Percentiles rank a stretch among this genome's conserved stretches.
Conservation (phyloP, 2,888 invertebrate genomes). For the Ptychoptera albimana region DNA sequence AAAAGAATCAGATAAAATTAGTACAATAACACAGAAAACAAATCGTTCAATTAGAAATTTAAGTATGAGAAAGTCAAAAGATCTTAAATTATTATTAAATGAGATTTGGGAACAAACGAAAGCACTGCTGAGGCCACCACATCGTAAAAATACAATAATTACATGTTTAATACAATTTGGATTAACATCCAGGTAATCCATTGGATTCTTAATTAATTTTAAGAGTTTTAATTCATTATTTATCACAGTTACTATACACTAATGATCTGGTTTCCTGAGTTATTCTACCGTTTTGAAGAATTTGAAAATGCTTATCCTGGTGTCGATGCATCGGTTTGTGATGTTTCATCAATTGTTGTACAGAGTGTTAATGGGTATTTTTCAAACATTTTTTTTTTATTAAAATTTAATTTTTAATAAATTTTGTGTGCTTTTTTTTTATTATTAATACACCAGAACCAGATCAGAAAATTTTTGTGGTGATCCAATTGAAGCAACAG, state of each 20-base stretch:
- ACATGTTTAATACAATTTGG: slow-evolving; percentile 74
- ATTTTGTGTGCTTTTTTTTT: neutral
- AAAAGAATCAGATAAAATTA: slow-evolving; percentile 47
- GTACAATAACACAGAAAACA: slow-evolving; percentile 44
- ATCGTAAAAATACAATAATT: slow-evolving; percentile 55
- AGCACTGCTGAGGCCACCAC: slow-evolving; percentile 55
- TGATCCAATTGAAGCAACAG: slow-evolving; percentile 45
- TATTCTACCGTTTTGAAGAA: slow-evolving; percentile 69
- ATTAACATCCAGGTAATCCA: slow-evolving; percentile 48
- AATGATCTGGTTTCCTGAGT: slow-evolving; percentile 85
- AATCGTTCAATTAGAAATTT: slow-evolving; percentile 51
- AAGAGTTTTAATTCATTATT: neutral
- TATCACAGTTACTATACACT: slow-evolving; percentile 67
- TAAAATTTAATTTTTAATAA: neutral
- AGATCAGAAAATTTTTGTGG: slow-evolving; percentile 42
- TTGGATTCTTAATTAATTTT: neutral
- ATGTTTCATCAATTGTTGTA: slow-evolving; percentile 50
- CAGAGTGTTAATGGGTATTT: slow-evolving; percentile 23
- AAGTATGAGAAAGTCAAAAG: slow-evolving; percentile 54
- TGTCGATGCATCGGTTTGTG: slow-evolving; percentile 56
- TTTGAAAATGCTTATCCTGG: slow-evolving; percentile 51
- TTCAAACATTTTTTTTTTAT: too few relatives aligned
- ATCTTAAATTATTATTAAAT: slow-evolving; percentile 46
- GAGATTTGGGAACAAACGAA: slow-evolving; percentile 64
- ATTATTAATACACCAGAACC: neutral